Base-by-base conservation (phyloP, 2,797 vertebrate species). In the Calcarius lapponicus region DNA sequence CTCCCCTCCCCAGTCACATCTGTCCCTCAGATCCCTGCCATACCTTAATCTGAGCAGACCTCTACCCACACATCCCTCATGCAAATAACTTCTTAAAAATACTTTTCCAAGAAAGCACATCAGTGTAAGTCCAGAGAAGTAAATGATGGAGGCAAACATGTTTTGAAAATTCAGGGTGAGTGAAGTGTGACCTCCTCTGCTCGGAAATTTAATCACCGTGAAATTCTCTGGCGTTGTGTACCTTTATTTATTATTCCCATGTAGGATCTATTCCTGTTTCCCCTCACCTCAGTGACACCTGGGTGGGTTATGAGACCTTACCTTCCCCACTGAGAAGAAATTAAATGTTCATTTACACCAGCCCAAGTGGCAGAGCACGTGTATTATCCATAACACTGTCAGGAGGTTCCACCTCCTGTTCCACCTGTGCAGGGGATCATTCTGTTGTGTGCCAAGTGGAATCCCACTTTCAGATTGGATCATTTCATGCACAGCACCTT, bases 301-400 rank as follows among this genome's bases (percentile, higher is more conserved):
- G 45, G 20, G 40, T 62, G 38, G 21, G 51, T 53, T 61, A 5
- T 18, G 88, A 82, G 54, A n/a, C 32, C 45, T 65, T 69, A 31
- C 38, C 18, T 54, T 69, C 47, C 71, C 47, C 71, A 32, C 4
- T 8, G 10, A 84, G 62, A 58, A 53, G 45, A 64, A 69, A 82
- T 11, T 8, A 79, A 80, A 70, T 31, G 8, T 26, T 75, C 21
- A 15, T 34, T 58, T 51, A 45, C 70, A 38, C 32, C 42, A 67
- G 29, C n/a, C 72, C 26, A 42, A 64, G 45, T 6, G 34, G 36
- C 65, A 79, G 48, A 60, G 17, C 6, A 2, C 0, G 0, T n/a
- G 34, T 1, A 1, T 45, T 32, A 28, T 7, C 62, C 22, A 0
- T 10, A 25, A 13, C 14, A 25, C 9, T 45, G 61, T 47, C 45